These are phyloP conservation scores for Muraenolepis orangiensis DNA, from an alignment of 2,797 vertebrate genomes.

Conservation along the genomic window DNA sequence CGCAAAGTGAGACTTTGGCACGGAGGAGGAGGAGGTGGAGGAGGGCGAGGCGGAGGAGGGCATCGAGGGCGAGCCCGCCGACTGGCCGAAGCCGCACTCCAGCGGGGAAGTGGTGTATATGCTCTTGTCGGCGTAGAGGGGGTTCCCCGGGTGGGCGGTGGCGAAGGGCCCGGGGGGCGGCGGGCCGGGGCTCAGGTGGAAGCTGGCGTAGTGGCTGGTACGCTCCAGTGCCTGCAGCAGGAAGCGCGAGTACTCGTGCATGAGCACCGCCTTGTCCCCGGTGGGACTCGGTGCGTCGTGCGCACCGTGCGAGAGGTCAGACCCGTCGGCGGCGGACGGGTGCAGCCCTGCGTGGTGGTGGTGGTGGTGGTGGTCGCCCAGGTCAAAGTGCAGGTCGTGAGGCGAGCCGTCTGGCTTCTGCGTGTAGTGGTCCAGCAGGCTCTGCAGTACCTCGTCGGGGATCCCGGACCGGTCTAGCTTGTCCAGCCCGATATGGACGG, in stretches of 20 bases:
- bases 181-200: constrained; percentile 80
- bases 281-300: constrained; percentile 75
- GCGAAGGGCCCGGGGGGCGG: constrained; percentile 65
- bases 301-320: constrained; percentile 78
- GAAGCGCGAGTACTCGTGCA: constrained; percentile 98
- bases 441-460: constrained; percentile 96
- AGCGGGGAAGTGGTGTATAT: constrained; percentile 91
- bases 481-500: constrained; percentile 77
- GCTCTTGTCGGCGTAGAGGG: constrained; percentile 90
- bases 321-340: constrained; percentile 47
- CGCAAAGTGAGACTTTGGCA: constrained; percentile 97
- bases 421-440: constrained; percentile 93
- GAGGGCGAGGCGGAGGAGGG: constrained; percentile 72
- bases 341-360: constrained; percentile 87
- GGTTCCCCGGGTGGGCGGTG: constrained; percentile 37
- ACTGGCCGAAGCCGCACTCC: constrained; percentile 90
- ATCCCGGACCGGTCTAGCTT: constrained; percentile 94
- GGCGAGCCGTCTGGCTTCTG: constrained; percentile 84
- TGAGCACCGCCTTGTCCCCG: constrained; percentile 86
- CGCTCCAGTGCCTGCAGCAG: constrained; percentile 97
- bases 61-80: constrained; percentile 72
- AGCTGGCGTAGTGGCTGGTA: constrained; percentile 89
- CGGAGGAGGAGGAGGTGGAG: constrained; percentile 76
- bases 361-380: constrained; percentile 87
- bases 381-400: constrained; percentile 86